Conservation (phyloP, 2,797 vertebrate species). For the Lagorchestes hirsutus region DNA sequence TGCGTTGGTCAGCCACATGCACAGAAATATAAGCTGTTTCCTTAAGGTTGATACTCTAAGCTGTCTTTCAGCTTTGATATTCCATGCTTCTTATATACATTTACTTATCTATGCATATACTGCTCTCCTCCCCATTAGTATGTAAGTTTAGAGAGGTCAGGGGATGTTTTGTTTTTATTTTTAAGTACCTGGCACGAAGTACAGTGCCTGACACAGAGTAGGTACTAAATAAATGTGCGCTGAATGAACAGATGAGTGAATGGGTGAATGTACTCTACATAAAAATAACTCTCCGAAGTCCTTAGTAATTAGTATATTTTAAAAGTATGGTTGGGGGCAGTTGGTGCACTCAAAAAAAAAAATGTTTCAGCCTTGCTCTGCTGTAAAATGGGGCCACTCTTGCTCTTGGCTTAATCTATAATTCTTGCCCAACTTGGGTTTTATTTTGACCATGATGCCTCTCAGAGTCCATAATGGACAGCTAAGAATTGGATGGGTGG, state of each 20-base stretch:
- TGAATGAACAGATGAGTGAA: background rate
- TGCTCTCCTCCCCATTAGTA: background rate
- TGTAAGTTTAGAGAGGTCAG: background rate
- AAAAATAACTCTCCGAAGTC: background rate
- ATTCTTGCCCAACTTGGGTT: background rate
- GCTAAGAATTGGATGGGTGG: background rate
- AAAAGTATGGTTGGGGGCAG: background rate
- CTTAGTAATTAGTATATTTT: background rate
- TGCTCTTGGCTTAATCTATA: background rate
- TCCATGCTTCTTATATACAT: background rate
- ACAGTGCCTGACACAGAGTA: background rate
- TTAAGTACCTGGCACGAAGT: background rate
- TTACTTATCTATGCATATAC: background rate
- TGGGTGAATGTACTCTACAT: background rate
- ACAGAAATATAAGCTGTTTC: background rate
- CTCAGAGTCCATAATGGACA: background rate
- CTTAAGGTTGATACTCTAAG: background rate
- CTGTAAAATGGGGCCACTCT: background rate
- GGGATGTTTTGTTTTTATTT: background rate
- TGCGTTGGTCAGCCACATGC: background rate
- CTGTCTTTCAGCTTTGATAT: background rate
- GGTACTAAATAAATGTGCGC: background rate
- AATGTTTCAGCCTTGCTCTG: background rate
- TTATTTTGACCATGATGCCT: background rate
- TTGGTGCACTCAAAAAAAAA: background rate